These are phyloP conservation scores for Pantherophis guttatus DNA, from an alignment of 2,113 vertebrate genomes.

Conservation along the genomic window DNA sequence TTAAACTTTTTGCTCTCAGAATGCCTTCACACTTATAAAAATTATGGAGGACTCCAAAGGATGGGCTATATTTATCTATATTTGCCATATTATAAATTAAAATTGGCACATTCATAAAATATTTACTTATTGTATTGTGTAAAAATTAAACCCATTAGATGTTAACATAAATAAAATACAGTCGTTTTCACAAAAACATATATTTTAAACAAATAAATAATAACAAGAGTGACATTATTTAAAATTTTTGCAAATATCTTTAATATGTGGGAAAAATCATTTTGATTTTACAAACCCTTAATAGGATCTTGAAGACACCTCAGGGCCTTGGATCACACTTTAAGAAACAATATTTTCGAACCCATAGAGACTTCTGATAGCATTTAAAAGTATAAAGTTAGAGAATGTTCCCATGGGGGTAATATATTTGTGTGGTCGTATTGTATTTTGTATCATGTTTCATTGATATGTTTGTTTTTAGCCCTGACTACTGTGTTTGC, in stretches of 20 bases:
- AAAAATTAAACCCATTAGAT: neutral
- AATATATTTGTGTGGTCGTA: neutral
- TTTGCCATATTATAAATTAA: neutral
- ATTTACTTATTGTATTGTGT: neutral
- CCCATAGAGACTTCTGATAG: neutral
- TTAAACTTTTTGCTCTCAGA: neutral
- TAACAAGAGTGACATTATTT: neutral
- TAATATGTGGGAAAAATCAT: neutral
- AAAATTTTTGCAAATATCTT: neutral
- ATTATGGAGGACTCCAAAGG: neutral
- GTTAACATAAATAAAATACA: neutral
- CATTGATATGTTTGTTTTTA: neutral
- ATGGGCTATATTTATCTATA: neutral
- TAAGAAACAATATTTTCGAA: neutral
- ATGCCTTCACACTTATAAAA: neutral
- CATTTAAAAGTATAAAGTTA: neutral
- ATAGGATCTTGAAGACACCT: neutral
- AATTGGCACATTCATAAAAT: neutral
- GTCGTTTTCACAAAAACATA: neutral
- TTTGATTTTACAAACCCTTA: neutral
- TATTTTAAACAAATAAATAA: neutral
- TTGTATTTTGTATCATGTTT: neutral
- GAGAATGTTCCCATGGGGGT: neutral
- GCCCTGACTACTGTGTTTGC: neutral
- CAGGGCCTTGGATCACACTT: neutral